Base-by-base conservation (phyloP, 2,888 invertebrate species). In the Coelopa pilipes region DNA sequence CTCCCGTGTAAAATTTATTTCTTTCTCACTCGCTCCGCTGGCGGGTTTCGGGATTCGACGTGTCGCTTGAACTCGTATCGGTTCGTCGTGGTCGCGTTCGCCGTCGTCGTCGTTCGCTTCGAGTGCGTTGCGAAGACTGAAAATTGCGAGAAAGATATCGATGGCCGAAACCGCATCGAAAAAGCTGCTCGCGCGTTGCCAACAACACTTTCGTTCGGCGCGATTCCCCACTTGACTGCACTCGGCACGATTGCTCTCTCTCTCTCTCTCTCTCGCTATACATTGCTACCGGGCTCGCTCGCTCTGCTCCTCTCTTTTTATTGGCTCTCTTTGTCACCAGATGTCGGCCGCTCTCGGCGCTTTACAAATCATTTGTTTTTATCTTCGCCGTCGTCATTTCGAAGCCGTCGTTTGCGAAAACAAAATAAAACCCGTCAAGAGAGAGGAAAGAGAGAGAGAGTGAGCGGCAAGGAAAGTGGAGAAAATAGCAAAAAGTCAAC, bases 51-150 rank as follows among this genome's bases (percentile, higher is more conserved):
- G n/a, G n/a, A n/a, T n/a, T n/a, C n/a, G n/a, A n/a, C n/a, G n/a
- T n/a, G n/a, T n/a, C n/a, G n/a, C n/a, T n/a, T 57, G 17, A 17
- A 12, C n/a, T 17, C 7, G 17, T 17, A 57, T 9, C 57, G n/a
- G 7, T 60, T 60, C 13, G 12, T 24, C 21, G 4, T 60, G n/a
- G n/a, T n/a, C n/a, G n/a, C n/a, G n/a, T n/a, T 60, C 19, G 60
- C 12, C 21, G 49, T 49, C 17, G 19, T 24, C n/a, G n/a, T 60
- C 24, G 17, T n/a, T 66, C 66, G 12, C 49, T 60, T 49, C 66
- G 66, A 66, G 49, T 49, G 66, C 47, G 21, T 47, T 17, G 66
- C 19, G 49, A 11, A 66, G 66, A 66, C 66, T 66, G 19, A 66
- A 66, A 13, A n/a, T 15, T 9, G 19, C 47, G 66, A 49, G 49